Percentiles rank a stretch among this genome's conserved stretches.
Evolutionary conservation across 1,140 invertebrate genomes (phyloP).

Genomic region (Nilaparvata lugens): DNA sequence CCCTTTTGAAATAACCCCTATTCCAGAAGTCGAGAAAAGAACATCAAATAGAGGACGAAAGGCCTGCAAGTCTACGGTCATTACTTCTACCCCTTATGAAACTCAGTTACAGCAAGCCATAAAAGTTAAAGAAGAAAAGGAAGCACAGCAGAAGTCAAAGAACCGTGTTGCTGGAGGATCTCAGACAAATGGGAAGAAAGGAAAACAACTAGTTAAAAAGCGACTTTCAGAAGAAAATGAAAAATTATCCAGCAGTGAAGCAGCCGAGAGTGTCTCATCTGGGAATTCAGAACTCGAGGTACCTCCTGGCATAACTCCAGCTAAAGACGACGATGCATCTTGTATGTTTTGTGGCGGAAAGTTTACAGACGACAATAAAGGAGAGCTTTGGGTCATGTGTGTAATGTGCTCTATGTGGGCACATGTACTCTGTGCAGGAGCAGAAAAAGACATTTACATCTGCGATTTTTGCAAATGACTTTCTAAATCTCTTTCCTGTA

Average conservation of each 20-base stretch:
- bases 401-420: constrained; percentile 23
- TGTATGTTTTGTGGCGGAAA: constrained; percentile 10
- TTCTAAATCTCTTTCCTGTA: too few relatives aligned
- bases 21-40: background rate
- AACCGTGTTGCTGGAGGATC: background rate
- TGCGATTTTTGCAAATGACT: constrained; percentile 6
- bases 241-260: background rate
- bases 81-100: background rate
- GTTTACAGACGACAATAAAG: constrained; percentile 18
- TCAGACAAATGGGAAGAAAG: background rate
- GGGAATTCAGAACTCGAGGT: background rate
- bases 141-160: background rate
- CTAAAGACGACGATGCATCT: background rate
- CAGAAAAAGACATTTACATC: constrained; percentile 7
- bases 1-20: background rate
- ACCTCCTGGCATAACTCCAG: background rate
- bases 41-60: background rate
- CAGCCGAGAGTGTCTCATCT: background rate
- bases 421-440: constrained; percentile 20
- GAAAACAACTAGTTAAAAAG: background rate
- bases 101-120: background rate
- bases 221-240: background rate
- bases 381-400: constrained; percentile 23
- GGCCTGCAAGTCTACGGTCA: background rate
- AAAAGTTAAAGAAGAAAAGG: too few relatives aligned